These are phyloP conservation scores for Tauraco erythrolophus DNA, from an alignment of 2,113 vertebrate species.

Conservation along the genomic window DNA sequence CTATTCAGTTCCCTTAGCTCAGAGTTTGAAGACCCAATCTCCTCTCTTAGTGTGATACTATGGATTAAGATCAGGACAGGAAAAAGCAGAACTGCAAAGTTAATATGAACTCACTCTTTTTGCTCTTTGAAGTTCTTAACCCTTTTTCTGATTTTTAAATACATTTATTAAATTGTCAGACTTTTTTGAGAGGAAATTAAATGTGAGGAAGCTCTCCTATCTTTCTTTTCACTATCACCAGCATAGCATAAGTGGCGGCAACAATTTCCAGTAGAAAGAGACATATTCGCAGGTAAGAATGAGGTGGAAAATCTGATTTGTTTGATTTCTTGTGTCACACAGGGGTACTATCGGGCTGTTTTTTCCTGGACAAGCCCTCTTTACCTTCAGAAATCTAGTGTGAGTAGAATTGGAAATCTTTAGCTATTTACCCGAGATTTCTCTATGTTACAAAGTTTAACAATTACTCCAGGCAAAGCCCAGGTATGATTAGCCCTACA, in stretches of 20 bases:
- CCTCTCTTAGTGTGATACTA: not conserved
- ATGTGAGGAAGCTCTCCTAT: accelerated
- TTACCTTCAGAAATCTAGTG: not conserved
- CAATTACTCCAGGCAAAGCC: not conserved
- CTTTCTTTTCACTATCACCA: not conserved
- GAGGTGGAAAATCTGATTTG: not conserved
- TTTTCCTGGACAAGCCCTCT: not conserved
- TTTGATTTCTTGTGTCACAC: not conserved
- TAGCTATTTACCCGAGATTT: not conserved
- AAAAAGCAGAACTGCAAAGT: not conserved
- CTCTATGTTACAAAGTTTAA: not conserved
- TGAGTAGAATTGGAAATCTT: not conserved
- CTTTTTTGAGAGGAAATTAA: not conserved
- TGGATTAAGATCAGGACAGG: not conserved
- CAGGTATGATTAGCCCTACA: not conserved
- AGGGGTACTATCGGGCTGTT: accelerated
- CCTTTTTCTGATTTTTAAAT: not conserved
- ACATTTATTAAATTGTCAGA: not conserved
- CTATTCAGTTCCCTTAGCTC: not conserved
- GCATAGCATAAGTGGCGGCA: accelerated
- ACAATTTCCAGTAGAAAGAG: not conserved
- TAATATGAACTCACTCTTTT: not conserved
- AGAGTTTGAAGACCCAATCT: not conserved
- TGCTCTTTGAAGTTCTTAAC: not conserved
- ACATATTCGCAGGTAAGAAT: not conserved